These are phyloP conservation scores for Melanogrammus aeglefinus DNA, from an alignment of 2,797 vertebrate species.

Conservation along the genomic window DNA sequence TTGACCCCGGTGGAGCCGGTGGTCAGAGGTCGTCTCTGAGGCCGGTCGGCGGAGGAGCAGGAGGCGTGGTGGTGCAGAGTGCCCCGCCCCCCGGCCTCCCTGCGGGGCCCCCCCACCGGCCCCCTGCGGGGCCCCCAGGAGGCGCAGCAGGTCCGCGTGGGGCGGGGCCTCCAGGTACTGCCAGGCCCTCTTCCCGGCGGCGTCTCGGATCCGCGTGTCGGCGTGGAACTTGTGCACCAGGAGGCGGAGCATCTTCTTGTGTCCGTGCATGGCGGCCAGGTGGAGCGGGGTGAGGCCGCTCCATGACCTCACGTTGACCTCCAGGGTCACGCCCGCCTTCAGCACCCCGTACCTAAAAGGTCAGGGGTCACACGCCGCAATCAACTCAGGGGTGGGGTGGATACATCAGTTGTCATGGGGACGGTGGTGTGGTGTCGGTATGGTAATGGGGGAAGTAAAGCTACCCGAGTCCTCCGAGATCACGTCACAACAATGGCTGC, in stretches of 20 bases:
- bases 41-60: conserved; percentile 17
- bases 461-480: too few species aligned
- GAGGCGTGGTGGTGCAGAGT: conserved; percentile 35
- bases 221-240: conserved; percentile 83
- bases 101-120: conserved; percentile 61
- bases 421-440: neutral
- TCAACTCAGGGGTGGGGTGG: neutral
- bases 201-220: conserved; percentile 77
- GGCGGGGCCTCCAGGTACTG: conserved; percentile 76
- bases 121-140: conserved; percentile 77
- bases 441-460: too few species aligned
- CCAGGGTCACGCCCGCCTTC: conserved; percentile 71
- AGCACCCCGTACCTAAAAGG: conserved; percentile 64
- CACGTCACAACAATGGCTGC: too few species aligned
- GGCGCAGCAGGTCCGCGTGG: conserved; percentile 76
- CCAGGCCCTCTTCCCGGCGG: conserved; percentile 86
- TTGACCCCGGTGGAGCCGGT: conserved; percentile 50
- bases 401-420: neutral
- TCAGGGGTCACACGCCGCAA: neutral
- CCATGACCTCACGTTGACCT: conserved; percentile 76
- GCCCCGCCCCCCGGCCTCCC: neutral
- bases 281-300: conserved; percentile 90
- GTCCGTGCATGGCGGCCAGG: conserved; percentile 86
- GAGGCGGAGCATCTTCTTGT: conserved; percentile 79
- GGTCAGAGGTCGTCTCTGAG: conserved; percentile 16